phyloP scores from a whole-genome alignment of 2,113 vertebrate genomes.

The Microtus pennsylvanicus region DNA sequence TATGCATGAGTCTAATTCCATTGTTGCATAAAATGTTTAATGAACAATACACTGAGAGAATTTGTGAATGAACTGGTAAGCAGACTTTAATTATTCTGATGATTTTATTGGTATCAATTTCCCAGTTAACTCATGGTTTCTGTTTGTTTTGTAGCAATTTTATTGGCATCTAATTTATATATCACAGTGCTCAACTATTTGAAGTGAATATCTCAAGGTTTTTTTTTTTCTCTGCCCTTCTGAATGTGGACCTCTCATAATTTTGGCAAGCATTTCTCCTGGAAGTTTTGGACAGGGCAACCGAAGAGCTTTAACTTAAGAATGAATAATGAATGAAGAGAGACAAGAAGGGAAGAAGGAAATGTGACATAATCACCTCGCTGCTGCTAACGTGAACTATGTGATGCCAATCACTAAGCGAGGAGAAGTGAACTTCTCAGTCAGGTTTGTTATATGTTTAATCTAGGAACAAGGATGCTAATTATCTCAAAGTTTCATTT shows the following conservation, averaged over 20 bases:
- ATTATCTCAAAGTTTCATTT: conserved; percentile 39
- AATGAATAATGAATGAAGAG: conserved; percentile 47
- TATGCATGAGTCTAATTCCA: conserved; percentile 37
- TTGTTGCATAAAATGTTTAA: conserved; percentile 47
- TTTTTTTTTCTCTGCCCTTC: conserved; percentile 25
- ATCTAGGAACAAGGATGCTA: conserved; percentile 22
- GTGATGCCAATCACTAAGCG: not conserved
- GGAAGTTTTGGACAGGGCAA: conserved; percentile 32
- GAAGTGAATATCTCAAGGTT: not conserved
- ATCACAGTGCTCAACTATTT: not conserved
- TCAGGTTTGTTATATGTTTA: conserved; percentile 36
- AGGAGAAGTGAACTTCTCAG: not conserved
- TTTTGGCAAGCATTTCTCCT: conserved; percentile 1
- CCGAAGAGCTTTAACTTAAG: conserved; percentile 34
- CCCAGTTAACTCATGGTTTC: conserved; percentile 30
- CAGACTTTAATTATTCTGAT: conserved; percentile 34
- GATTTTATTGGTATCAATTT: conserved; percentile 50
- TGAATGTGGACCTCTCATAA: not conserved
- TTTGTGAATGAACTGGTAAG: conserved; percentile 38
- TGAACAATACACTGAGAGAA: conserved; percentile 45
- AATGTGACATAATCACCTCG: conserved; percentile 37
- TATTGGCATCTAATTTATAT: conserved; percentile 34
- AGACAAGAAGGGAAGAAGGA: not conserved
- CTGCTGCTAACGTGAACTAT: not conserved
- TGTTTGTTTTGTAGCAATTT: not conserved